A percentile compares a stretch with the other conserved stretches of the same genome.
Conservation (phyloP, 1,140 invertebrate genomes). For the Aphelenchoides fujianensis region DNA sequence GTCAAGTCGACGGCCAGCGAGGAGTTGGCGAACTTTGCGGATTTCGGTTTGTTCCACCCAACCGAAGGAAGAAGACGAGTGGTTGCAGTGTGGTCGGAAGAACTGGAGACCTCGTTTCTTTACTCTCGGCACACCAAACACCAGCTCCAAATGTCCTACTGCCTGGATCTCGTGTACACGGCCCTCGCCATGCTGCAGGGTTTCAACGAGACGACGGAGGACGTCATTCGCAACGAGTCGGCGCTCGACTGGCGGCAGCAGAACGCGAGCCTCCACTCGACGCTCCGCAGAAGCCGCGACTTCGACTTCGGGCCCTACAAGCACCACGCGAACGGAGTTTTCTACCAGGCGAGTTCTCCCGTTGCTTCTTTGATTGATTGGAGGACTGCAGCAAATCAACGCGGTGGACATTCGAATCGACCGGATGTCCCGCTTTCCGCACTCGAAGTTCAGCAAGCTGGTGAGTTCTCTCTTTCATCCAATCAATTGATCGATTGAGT, state of each 20-base stretch:
- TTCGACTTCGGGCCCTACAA: conserved; percentile 52
- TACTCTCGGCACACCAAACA: conserved; percentile 1
- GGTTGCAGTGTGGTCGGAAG: conserved; percentile 27
- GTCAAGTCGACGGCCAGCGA: conserved; percentile 30
- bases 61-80: too few relatives aligned
- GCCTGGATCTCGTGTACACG: conserved; percentile 35
- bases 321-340: conserved; percentile 29
- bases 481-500: too few relatives aligned
- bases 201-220: conserved; percentile 17
- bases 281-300: background rate
- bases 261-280: conserved; percentile 2
- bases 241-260: background rate
- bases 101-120: conserved; percentile 18
- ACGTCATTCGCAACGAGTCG: background rate
- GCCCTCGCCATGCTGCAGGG: conserved; percentile 23
- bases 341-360: conserved; percentile 46
- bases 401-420: conserved; percentile 51
- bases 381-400: background rate
- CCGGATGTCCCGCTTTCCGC: conserved; percentile 34
- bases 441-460: conserved; percentile 52
- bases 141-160: conserved; percentile 37
- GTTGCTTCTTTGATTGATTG: background rate
- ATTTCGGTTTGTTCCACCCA: conserved; percentile 17
- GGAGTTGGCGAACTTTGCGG: conserved; percentile 32
- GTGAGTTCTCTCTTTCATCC: too few relatives aligned